Percentiles rank a stretch among this genome's conserved stretches.
Conservation (phyloP, 1,140 invertebrate genomes). For the Battus philenor region DNA sequence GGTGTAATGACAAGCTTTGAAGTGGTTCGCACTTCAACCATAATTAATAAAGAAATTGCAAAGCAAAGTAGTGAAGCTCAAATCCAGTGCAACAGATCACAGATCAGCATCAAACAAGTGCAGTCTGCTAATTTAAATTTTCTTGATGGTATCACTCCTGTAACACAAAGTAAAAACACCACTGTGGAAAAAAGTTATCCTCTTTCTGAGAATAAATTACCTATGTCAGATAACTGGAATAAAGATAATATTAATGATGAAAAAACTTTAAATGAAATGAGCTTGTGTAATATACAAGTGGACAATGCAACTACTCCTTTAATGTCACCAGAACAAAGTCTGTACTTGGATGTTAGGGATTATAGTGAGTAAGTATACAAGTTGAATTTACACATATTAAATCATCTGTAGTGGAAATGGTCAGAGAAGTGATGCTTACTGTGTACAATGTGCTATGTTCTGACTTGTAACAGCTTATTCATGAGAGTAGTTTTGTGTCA, state of each 20-base stretch:
- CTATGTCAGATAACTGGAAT: neutral
- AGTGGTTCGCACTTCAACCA: conserved; percentile 76
- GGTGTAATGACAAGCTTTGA: conserved; percentile 85
- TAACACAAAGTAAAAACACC: conserved; percentile 28
- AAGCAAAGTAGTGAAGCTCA: conserved; percentile 49
- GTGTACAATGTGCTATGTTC: too few relatives aligned
- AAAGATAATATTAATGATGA: conserved; percentile 34
- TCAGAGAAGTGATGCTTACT: too few relatives aligned
- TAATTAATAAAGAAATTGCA: conserved; percentile 58
- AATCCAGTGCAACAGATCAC: conserved; percentile 59
- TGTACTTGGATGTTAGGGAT: conserved; percentile 79
- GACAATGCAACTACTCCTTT: conserved; percentile 72
- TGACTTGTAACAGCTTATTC: too few relatives aligned
- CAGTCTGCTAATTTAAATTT: conserved; percentile 54
- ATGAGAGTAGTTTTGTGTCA: too few relatives aligned
- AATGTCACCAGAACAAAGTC: conserved; percentile 77
- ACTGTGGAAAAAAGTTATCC: neutral
- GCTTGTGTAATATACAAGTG: conserved; percentile 76
- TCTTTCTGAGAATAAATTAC: neutral
- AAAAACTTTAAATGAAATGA: conserved; percentile 72
- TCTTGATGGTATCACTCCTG: conserved; percentile 48
- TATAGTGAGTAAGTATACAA: conserved; percentile 73
- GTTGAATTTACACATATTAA: too few relatives aligned
- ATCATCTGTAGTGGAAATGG: too few relatives aligned
- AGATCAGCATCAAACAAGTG: conserved; percentile 59